Evolutionary conservation across 1,140 invertebrate species (phyloP).

Genomic region (Bacillus rossius): DNA sequence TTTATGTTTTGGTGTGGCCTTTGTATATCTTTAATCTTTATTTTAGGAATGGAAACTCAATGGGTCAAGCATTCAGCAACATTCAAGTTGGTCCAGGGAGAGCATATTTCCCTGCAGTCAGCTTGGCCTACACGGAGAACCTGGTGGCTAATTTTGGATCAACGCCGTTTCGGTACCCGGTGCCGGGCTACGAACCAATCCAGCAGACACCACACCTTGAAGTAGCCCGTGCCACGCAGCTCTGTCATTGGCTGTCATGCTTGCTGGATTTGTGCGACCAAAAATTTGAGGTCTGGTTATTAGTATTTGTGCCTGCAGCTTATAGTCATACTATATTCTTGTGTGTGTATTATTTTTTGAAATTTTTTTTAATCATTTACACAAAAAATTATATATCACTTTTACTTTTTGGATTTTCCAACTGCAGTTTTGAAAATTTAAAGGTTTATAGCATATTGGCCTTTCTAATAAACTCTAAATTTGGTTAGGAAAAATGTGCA

Average conservation of each 20-base stretch:
- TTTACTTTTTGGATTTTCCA: no score
- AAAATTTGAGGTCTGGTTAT: not conserved
- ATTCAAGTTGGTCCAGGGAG: conserved; percentile 62
- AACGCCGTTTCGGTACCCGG: conserved; percentile 62
- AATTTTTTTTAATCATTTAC: no score
- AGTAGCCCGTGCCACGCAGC: conserved; percentile 46
- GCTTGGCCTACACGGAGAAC: conserved; percentile 66
- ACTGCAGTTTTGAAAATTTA: no score
- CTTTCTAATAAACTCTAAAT: no score
- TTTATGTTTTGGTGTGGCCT: not conserved
- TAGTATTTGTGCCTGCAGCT: not conserved
- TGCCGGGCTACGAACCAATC: conserved; percentile 59
- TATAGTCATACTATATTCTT: no score
- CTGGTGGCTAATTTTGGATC: conserved; percentile 75
- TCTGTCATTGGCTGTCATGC: conserved; percentile 54
- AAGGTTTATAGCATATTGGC: no score
- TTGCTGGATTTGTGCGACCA: conserved; percentile 26
- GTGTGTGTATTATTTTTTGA: no score
- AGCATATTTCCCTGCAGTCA: conserved; percentile 74
- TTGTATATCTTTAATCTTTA: not conserved
- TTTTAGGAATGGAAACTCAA: conserved; percentile 62
- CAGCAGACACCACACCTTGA: conserved; percentile 53
- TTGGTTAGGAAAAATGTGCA: no score
- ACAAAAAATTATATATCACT: no score
- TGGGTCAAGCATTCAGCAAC: conserved; percentile 69